phyloP scores from a whole-genome alignment of 2,888 invertebrate species.

The Prostheceraeus crozeri region DNA sequence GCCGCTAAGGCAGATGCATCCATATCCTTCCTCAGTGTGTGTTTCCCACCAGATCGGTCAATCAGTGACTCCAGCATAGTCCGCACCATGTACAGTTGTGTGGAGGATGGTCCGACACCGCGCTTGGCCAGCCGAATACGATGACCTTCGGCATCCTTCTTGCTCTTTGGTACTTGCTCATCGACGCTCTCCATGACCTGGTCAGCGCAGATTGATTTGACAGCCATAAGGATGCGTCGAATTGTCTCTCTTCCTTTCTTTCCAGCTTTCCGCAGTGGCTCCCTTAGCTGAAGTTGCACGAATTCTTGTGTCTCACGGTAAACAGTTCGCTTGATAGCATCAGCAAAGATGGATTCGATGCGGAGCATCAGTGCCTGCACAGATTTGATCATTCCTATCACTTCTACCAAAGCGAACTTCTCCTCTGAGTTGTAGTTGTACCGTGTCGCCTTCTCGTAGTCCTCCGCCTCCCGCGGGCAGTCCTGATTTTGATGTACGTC shows the following conservation, averaged over 20 bases:
- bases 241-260: slow-evolving; percentile 96
- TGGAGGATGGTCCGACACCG: slow-evolving; percentile 70
- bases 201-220: slow-evolving; percentile 29
- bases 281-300: slow-evolving; percentile 76
- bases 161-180: slow-evolving; percentile 21
- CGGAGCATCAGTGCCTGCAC: slow-evolving; percentile 82
- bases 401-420: slow-evolving; percentile 92
- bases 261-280: slow-evolving; percentile 85
- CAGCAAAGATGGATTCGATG: slow-evolving; percentile 91
- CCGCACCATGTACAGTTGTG: slow-evolving; percentile 92
- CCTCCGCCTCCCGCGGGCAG: slow-evolving; percentile 91
- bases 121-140: not conserved
- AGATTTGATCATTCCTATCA: slow-evolving; percentile 97
- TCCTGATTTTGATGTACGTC: slow-evolving; percentile 88
- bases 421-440: slow-evolving; percentile 96
- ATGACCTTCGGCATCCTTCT: slow-evolving; percentile 1
- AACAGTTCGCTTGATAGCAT: slow-evolving; percentile 79
- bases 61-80: slow-evolving; percentile 95
- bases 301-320: slow-evolving; percentile 95
- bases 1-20: slow-evolving; percentile 83
- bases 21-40: slow-evolving; percentile 87
- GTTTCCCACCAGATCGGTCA: slow-evolving; percentile 89
- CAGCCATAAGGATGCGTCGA: slow-evolving; percentile 46
- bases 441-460: slow-evolving; percentile 90
- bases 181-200: too few species aligned